These are phyloP conservation scores for Argentina silus DNA, from an alignment of 2,797 vertebrate species.

Conservation along the genomic window DNA sequence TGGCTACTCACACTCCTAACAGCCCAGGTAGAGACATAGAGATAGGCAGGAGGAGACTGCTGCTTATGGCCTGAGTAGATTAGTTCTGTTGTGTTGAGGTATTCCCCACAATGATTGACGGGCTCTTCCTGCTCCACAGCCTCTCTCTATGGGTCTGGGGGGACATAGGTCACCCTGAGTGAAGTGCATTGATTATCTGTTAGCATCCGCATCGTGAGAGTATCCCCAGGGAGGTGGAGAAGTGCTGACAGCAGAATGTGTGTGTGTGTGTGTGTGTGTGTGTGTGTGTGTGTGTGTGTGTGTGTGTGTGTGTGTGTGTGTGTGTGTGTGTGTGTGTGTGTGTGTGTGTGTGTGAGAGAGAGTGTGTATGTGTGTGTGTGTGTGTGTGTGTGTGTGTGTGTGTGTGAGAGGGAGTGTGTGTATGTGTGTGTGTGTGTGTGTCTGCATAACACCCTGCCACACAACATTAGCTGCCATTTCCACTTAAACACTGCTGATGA, in stretches of 20 bases:
- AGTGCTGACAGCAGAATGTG: constrained; percentile 53
- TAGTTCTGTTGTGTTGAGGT: constrained; percentile 23
- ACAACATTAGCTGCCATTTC: constrained; percentile 47
- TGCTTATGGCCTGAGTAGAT: constrained; percentile 40
- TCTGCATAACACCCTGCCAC: constrained; percentile 23
- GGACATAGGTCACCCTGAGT: constrained; percentile 47
- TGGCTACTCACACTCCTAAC: not conserved
- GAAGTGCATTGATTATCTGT: constrained; percentile 55
- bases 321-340: not conserved
- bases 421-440: constrained; percentile 16
- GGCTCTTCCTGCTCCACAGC: constrained; percentile 19
- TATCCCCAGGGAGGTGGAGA: constrained; percentile 43
- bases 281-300: not conserved
- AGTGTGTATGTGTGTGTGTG: not conserved
- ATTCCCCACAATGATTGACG: constrained; percentile 6
- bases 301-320: not conserved
- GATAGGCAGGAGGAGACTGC: constrained; percentile 15
- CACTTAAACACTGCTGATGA: constrained; percentile 41
- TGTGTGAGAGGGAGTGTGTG: not conserved
- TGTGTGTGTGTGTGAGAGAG: not conserved
- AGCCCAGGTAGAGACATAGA: not conserved
- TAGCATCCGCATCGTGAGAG: constrained; percentile 59
- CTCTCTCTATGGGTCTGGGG: constrained; percentile 12
- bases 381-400: constrained; percentile 1
- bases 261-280: not conserved